A percentile compares a stretch with the other conserved stretches of the same genome.
These are phyloP conservation scores for Stegostoma tigrinum DNA, from an alignment of 2,113 vertebrate genomes.

Conservation along the genomic window DNA sequence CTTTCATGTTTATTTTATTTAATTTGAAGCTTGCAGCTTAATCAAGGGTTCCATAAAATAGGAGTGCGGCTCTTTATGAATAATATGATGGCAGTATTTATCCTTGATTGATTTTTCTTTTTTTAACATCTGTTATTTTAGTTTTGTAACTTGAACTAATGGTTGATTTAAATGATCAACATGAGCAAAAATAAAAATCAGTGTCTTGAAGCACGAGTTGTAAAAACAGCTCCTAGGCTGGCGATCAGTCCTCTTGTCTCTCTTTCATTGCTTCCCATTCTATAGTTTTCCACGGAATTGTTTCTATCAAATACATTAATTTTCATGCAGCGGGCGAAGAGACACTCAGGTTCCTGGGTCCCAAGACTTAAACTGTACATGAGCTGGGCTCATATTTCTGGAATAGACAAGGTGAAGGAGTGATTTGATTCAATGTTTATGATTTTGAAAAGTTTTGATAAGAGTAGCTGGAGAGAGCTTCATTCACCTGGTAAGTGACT, in stretches of 20 bases:
- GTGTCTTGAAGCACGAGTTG: not conserved
- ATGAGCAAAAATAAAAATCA: not conserved
- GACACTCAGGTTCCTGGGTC: too few species aligned
- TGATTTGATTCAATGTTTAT: too few species aligned
- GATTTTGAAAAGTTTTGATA: too few species aligned
- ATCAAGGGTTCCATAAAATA: not conserved
- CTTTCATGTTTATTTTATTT: conserved; percentile 17
- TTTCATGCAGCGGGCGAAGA: not conserved
- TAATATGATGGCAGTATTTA: not conserved
- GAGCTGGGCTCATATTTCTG: too few species aligned
- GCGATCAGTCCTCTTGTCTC: not conserved
- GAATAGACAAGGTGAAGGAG: too few species aligned
- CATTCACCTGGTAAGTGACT: too few species aligned
- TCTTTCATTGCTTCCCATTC: not conserved
- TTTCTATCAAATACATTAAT: not conserved
- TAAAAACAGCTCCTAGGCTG: not conserved
- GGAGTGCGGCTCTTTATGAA: not conserved
- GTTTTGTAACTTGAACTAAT: not conserved
- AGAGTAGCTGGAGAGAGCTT: too few species aligned
- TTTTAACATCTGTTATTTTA: not conserved
- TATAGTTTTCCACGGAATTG: not conserved
- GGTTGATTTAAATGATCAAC: not conserved
- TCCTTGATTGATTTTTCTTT: not conserved
- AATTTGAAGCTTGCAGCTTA: not conserved
- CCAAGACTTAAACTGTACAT: too few species aligned